phyloP scores from a whole-genome alignment of 2,113 vertebrate species.

The Chinchilla lanigera region DNA sequence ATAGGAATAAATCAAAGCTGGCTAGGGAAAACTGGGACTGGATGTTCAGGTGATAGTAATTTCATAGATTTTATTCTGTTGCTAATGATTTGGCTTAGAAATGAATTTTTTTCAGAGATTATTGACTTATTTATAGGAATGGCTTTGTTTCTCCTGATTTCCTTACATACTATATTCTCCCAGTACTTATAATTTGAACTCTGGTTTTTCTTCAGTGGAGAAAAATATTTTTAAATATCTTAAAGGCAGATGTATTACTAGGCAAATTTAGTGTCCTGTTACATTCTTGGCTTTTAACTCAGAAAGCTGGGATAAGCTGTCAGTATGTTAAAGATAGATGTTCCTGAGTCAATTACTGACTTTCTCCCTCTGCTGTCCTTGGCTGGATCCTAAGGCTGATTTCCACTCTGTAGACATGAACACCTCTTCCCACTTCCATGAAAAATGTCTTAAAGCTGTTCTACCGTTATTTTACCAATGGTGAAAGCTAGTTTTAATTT shows the following conservation, averaged over 20 bases:
- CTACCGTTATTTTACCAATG: constrained; percentile 46
- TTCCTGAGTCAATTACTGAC: background rate
- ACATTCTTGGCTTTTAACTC: constrained; percentile 21
- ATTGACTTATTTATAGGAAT: constrained; percentile 32
- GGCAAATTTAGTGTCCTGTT: constrained; percentile 44
- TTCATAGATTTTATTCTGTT: constrained; percentile 55
- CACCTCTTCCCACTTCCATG: background rate
- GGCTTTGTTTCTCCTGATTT: constrained; percentile 26
- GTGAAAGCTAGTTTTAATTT: constrained; percentile 60
- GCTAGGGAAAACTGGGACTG: background rate
- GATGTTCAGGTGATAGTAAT: background rate
- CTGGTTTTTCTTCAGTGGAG: constrained; percentile 32
- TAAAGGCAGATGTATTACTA: constrained; percentile 38
- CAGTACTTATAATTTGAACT: background rate
- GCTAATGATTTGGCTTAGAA: constrained; percentile 59
- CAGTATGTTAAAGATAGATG: constrained; percentile 31
- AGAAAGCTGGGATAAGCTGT: constrained; percentile 49
- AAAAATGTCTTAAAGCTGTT: constrained; percentile 47
- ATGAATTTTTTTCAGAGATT: background rate
- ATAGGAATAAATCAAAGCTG: constrained; percentile 35
- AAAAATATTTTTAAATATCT: constrained; percentile 48
- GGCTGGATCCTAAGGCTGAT: constrained; percentile 29
- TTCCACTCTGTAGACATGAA: constrained; percentile 13
- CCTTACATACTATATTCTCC: constrained; percentile 2
- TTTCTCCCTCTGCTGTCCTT: constrained; percentile 28